A percentile compares a stretch with the other conserved stretches of the same genome.
These are phyloP conservation scores for Nibea albiflora DNA, from an alignment of 2,113 vertebrate species.

Conservation along the genomic window DNA sequence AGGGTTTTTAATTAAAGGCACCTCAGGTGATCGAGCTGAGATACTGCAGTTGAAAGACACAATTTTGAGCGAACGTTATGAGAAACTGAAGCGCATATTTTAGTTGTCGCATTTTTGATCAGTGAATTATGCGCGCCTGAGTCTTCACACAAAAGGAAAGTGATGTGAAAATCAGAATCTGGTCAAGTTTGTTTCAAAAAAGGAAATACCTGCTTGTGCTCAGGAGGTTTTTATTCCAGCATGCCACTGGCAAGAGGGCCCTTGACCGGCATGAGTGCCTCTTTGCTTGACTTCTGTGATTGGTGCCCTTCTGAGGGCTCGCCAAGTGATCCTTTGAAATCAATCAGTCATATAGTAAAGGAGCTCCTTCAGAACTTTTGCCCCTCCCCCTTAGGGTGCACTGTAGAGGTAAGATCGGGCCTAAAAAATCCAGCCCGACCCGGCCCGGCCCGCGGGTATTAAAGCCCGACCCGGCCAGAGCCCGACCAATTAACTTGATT, in stretches of 20 bases:
- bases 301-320: neutral
- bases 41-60: neutral
- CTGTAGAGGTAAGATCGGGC: too few species aligned
- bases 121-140: neutral
- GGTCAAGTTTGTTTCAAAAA: neutral
- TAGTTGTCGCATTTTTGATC: constrained; percentile 3
- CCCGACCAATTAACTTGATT: too few species aligned
- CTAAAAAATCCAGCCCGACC: too few species aligned
- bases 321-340: neutral
- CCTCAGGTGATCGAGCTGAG: constrained; percentile 9
- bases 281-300: neutral
- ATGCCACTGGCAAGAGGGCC: neutral
- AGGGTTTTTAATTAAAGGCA: constrained; percentile 47
- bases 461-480: too few species aligned
- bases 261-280: neutral
- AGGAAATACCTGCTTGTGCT: neutral
- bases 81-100: neutral
- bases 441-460: too few species aligned
- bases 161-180: neutral
- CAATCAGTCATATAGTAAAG: neutral
- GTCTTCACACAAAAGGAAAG: neutral
- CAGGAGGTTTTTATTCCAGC: neutral
- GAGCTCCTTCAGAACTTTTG: neutral
- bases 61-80: neutral
- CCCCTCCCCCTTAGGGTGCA: too few species aligned